A percentile compares a stretch with the other conserved stretches of the same genome.
Conservation (phyloP, 2,113 vertebrate species). For the Glaucidium brasilianum region DNA sequence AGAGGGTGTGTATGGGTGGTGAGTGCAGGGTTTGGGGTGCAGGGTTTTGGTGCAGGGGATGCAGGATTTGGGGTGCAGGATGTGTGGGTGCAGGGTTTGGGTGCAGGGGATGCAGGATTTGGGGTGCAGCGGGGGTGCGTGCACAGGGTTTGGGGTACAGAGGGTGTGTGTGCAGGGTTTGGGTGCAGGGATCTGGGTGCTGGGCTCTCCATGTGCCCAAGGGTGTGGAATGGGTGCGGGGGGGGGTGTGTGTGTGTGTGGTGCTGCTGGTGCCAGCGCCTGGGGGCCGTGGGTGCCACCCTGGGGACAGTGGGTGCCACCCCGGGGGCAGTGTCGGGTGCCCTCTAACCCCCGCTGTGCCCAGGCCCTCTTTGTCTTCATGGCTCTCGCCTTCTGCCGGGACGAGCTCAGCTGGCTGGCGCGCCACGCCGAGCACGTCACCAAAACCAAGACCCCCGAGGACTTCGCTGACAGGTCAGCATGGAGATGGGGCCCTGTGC, state of each 20-base stretch:
- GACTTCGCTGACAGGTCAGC: conserved; percentile 86
- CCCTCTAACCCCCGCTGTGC: background rate
- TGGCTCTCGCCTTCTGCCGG: conserved; percentile 91
- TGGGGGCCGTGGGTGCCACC: too few relatives aligned
- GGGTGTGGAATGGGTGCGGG: background rate
- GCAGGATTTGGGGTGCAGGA: too few relatives aligned
- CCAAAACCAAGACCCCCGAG: conserved; percentile 87
- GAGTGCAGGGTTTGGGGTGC: too few relatives aligned
- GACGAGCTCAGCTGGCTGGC: conserved; percentile 91
- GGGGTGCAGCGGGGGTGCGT: too few relatives aligned
- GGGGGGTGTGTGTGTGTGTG: too few relatives aligned
- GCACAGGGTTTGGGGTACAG: background rate
- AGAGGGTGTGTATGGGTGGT: too few relatives aligned
- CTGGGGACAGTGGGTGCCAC: background rate
- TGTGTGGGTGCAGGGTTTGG: too few relatives aligned
- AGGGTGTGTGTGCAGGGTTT: background rate
- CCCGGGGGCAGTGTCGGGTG: background rate
- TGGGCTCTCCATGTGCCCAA: rapidly evolving
- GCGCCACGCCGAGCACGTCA: conserved; percentile 88
- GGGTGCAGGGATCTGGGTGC: background rate
- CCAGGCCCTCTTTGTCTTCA: conserved; percentile 87
- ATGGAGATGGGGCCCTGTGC: too few relatives aligned
- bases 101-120: too few relatives aligned
- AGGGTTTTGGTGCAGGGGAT: too few relatives aligned
- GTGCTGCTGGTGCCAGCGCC: background rate